A percentile compares a stretch with the other conserved stretches of the same genome.
phyloP scores from a whole-genome alignment of 2,113 vertebrate genomes.

The Eira barbara region DNA sequence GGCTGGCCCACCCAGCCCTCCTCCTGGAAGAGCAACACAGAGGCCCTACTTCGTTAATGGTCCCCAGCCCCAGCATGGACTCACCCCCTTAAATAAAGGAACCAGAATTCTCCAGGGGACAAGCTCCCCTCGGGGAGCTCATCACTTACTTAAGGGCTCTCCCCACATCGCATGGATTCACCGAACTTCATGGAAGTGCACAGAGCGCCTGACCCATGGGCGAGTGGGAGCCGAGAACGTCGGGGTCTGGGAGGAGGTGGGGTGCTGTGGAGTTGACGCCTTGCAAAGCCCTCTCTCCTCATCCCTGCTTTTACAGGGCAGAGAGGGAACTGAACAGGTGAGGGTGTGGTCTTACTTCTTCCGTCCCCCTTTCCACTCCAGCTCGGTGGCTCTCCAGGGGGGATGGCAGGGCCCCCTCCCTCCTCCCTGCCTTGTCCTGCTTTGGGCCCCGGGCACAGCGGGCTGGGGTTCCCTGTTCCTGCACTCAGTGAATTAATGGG shows the following conservation, averaged over 20 bases:
- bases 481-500: not conserved
- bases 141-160: not conserved
- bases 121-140: not conserved
- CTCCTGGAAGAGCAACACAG: not conserved
- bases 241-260: not conserved
- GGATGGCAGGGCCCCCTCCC: not conserved
- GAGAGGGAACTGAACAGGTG: not conserved
- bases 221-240: fast-evolving
- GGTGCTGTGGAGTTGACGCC: not conserved
- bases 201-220: not conserved
- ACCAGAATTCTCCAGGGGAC: not conserved
- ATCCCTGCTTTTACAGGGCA: not conserved
- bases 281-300: no score
- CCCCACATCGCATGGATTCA: not conserved
- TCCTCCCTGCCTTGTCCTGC: fast-evolving
- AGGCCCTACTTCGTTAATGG: not conserved
- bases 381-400: not conserved
- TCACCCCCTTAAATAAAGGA: slow-evolving; percentile 24
- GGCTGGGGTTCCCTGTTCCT: not conserved
- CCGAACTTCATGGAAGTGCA: not conserved
- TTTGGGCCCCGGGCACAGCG: not conserved
- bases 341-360: no score
- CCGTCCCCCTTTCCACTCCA: not conserved
- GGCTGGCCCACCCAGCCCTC: not conserved
- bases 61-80: not conserved